Evolutionary conservation across 2,888 invertebrate genomes (phyloP), one percentile per base, ranked within the genome.

Genomic region (Zygogramma bicolorata): DNA sequence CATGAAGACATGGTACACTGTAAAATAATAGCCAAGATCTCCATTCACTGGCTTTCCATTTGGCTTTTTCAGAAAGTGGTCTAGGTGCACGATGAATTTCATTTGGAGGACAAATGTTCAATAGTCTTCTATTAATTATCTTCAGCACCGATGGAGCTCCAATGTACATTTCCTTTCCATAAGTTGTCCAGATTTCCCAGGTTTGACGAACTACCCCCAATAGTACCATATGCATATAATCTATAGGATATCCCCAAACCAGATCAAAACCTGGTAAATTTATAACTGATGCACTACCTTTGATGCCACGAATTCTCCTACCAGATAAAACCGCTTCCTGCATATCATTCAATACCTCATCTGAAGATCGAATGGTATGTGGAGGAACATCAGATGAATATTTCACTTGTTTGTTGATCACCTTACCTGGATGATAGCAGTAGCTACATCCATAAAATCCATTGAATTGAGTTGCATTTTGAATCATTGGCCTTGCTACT

Each of bases 121-220:
- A 63, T 46, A 63, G 46, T 27, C 63, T n/a, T 46, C 29, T 49
- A 63, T 63, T 46, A 27, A 63, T 63, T 46, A 27, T 46, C 63
- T 63, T 63, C 49, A 63, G 18, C 31, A 59, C 34, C n/a, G 42
- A 46, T 40, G 42, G 63, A 46, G 63, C 10, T 46, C 63, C 63
- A 49, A 63, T 63, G 49, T 46, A 63, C 46, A 42, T 46, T 27
- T 63, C 31, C 13, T 49, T 42, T 29, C 63, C 63, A 46, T 46
- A 63, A 46, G 63, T 42, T 63, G 22, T 63, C 46, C 63, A 63
- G 29, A 63, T 63, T 27, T 63, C 63, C 63, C 63, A 63, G 31
- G 49, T 42, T 49, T 63, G 63, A 42, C 46, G 27, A 46, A 49
- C 49, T 63, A 63, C 63, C 22, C 63, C 63, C 49, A 63, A 63